Evolutionary conservation across 2,888 invertebrate genomes (phyloP), one percentile per base, ranked within the genome.

Genomic region (Ephialtes manifestator): DNA sequence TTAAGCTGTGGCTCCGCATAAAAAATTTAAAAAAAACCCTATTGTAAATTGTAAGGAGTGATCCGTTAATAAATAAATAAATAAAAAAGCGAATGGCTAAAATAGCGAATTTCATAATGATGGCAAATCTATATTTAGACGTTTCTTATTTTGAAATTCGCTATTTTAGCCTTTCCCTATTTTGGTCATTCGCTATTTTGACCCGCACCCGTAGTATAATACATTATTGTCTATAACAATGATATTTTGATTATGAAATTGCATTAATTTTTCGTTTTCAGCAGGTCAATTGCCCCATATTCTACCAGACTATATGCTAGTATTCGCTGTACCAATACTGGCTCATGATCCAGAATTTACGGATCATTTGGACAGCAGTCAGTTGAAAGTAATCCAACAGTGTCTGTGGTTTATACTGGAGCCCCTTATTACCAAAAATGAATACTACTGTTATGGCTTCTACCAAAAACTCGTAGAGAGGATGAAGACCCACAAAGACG

Each of bases 291-390:
- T 98, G 92, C 97, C 97, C 55, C 97, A 97, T 94, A 98, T 98
- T 93, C 95, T 99, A 94, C 99, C 99, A 76, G 99, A 99, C 95
- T 99, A 99, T 94, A 98, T 99, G 97, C 95, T 99, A 92, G 98
- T 99, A 88, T 99, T 99, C 94, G 98, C 98, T n/a, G 97, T 99
- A 89, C 98, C 99, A 70, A 96, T 99, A 74, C 95, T 99, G 83
- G 97, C 99, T n/a, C 99, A 99, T 94, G 98, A 98, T 94, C 97
- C 98, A 7, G 96, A 96, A 89, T 98, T 97, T 93, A 97, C 97
- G 71, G 95, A 96, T 87, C 96, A 97, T 94, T 96, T 97, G 90
- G 97, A 98, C 92, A 95, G 97, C 20, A 94, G 95, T 31, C 97
- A 98, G 91, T 95, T 99, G 78, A 97, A 97, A 94, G 95, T 96